Conservation (phyloP, 2,113 vertebrate genomes). For the Setophaga petechia region DNA sequence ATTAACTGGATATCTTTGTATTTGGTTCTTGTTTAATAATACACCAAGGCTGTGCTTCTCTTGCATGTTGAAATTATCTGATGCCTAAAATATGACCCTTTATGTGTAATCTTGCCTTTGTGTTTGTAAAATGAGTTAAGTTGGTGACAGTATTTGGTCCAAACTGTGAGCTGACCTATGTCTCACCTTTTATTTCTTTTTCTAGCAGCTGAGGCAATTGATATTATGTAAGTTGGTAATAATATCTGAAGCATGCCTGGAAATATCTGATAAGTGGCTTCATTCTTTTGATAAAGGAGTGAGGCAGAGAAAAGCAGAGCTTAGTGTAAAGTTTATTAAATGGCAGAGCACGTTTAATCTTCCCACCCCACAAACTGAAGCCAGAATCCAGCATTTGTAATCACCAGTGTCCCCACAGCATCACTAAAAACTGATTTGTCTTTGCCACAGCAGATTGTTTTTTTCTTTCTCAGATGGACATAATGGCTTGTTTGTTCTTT, state of each 20-base stretch:
- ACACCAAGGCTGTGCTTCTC: neutral
- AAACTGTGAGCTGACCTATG: neutral
- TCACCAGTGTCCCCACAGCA: neutral
- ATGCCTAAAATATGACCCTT: neutral
- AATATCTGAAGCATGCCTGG: conserved; percentile 26
- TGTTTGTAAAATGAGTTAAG: neutral
- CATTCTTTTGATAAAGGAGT: conserved; percentile 19
- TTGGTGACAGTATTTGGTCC: neutral
- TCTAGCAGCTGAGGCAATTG: neutral
- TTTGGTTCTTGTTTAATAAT: neutral
- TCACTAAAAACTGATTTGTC: neutral
- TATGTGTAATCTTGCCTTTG: neutral
- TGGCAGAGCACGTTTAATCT: conserved; percentile 12
- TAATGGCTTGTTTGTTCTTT: conserved; percentile 23
- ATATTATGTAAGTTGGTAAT: neutral
- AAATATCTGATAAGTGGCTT: conserved; percentile 44
- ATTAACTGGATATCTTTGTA: neutral
- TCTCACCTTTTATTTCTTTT: neutral
- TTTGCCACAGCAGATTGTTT: neutral
- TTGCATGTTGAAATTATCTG: neutral
- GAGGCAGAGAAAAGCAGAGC: neutral
- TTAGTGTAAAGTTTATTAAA: conserved; percentile 33
- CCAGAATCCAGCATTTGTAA: conserved; percentile 30
- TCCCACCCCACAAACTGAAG: neutral
- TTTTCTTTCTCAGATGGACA: neutral